Percentiles rank a stretch among this genome's conserved stretches.
Evolutionary conservation across 2,888 invertebrate genomes (phyloP).

Genomic region (Cheilosia vernalis): DNA sequence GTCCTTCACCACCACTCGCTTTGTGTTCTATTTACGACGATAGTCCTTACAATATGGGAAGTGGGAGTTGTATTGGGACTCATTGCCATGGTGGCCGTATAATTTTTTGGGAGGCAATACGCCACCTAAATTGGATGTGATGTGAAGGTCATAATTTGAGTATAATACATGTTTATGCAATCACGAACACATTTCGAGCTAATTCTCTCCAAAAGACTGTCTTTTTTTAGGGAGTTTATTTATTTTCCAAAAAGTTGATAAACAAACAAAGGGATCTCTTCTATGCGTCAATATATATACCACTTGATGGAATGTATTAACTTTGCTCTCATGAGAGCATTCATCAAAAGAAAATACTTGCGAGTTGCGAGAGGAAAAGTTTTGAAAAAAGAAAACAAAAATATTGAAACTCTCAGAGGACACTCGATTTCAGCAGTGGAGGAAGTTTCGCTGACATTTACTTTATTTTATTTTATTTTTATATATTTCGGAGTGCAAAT

Average conservation of each 20-base stretch:
- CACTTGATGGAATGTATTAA: slow-evolving; percentile 54
- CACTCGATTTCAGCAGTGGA: slow-evolving; percentile 32
- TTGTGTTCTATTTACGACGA: not conserved
- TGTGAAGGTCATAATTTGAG: slow-evolving; percentile 39
- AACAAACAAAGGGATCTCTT: slow-evolving; percentile 20
- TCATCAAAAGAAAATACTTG: slow-evolving; percentile 52
- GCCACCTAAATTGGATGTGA: not conserved
- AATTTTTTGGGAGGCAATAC: not conserved
- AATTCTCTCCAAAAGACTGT: not conserved
- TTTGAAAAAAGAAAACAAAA: slow-evolving; percentile 2
- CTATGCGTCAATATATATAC: slow-evolving; percentile 20
- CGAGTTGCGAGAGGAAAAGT: slow-evolving; percentile 36
- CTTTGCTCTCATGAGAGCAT: slow-evolving; percentile 62
- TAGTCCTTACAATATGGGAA: not conserved
- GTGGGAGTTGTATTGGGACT: slow-evolving; percentile 10
- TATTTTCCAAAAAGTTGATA: slow-evolving; percentile 15
- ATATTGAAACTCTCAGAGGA: slow-evolving; percentile 47
- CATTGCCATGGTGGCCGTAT: slow-evolving; percentile 37
- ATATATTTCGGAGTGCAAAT: slow-evolving; percentile 31
- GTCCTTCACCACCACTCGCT: not conserved
- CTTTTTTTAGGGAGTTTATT: slow-evolving; percentile 1
- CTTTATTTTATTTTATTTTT: slow-evolving; percentile 15
- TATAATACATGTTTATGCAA: slow-evolving; percentile 32
- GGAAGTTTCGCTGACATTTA: slow-evolving; percentile 39
- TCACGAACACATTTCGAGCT: slow-evolving; percentile 16